These are phyloP conservation scores for Coilia nasus DNA, from an alignment of 2,797 vertebrate genomes.

Conservation along the genomic window DNA sequence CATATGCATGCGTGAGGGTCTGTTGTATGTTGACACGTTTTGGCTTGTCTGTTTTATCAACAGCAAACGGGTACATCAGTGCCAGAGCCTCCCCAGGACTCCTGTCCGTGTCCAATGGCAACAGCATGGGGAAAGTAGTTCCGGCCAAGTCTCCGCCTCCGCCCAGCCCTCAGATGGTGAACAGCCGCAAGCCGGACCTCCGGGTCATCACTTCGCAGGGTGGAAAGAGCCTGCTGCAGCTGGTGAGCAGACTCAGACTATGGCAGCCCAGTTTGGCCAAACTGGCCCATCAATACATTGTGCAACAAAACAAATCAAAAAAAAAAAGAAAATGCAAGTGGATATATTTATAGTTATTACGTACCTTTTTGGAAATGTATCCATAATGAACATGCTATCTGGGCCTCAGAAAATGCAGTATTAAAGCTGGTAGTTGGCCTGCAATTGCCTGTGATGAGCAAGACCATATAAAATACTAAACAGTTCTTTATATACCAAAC, in stretches of 20 bases:
- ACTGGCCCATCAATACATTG: neutral
- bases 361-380: no score
- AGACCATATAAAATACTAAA: no score
- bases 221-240: constrained; percentile 91
- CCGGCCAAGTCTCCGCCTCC: constrained; percentile 86
- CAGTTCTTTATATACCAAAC: no score
- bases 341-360: no score
- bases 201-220: constrained; percentile 96
- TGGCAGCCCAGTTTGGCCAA: constrained; percentile 32
- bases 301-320: constrained; percentile 7
- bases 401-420: no score
- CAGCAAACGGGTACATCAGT: constrained; percentile 94
- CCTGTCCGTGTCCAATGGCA: constrained; percentile 92
- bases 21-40: constrained; percentile 42
- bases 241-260: constrained; percentile 84
- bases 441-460: no score
- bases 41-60: neutral
- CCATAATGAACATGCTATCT: no score
- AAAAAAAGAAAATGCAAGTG: no score
- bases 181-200: constrained; percentile 92
- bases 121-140: constrained; percentile 89
- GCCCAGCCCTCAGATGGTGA: constrained; percentile 80
- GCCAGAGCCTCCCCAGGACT: constrained; percentile 93
- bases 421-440: no score
- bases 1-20: constrained; percentile 40